Evolutionary conservation across 1,140 invertebrate species (phyloP), one percentile per base, ranked within the genome.

Genomic region (Heliconius hermathena): DNA sequence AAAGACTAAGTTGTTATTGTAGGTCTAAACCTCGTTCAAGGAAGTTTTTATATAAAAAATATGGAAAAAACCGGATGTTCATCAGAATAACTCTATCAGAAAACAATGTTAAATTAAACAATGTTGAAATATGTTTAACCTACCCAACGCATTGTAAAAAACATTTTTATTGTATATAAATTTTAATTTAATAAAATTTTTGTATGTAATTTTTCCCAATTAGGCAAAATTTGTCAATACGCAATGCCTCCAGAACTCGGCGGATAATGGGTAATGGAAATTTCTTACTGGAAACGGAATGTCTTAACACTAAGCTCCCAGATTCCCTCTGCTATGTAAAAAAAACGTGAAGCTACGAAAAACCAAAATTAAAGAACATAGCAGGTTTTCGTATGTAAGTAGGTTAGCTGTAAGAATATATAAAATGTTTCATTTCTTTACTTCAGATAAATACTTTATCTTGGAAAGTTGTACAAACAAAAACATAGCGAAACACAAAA

Each of bases 71-170:
- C 49, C 49, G 18, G 20, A 52, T 52, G 16, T 52, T 52, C 18
- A 20, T 52, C 49, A 52, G 49, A 20, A 20, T 1, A 20, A 8
- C 49, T 5, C 36, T 75, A 46, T 41, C 33, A 33, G 29, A 6
- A 22, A 54, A 18, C 46, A 9, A 46, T 73, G 70, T 74, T 78
- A 78, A 26, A 26, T 26, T 26, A 1, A 26, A 26, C 26, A 26
- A 26, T 26, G 26, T 26, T 26, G 33, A 36, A 8, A 36, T 36
- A 8, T 36, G 33, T 78, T 78, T 54, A 71, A 73, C 60, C 8
- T 60, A 36, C 38, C 60, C 60, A 73, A 78, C 52, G 77, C 29
- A 71, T 54, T 73, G 41, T 54, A 60, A 78, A 70, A 54, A 36
- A 73, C 18, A 78, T 8, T 29, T 1, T 49, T 46, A 76, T 38